Conservation (phyloP, 2,797 vertebrate genomes). For the Alectoris magna region DNA sequence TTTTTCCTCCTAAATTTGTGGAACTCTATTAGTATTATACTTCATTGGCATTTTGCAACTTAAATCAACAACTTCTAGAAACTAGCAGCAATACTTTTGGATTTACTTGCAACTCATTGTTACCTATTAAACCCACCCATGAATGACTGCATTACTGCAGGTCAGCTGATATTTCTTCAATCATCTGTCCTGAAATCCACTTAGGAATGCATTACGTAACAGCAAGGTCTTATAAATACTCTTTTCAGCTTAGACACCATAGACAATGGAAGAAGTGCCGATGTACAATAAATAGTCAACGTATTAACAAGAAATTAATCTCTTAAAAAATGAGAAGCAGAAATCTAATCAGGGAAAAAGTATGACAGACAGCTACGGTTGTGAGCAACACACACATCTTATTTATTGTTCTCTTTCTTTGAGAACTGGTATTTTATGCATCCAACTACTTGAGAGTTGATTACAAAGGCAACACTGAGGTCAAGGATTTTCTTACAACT, state of each 20-base stretch:
- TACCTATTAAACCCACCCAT: background rate
- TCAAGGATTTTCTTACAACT: conserved; percentile 49
- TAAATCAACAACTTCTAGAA: background rate
- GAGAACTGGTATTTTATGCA: background rate
- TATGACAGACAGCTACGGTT: background rate
- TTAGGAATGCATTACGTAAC: background rate
- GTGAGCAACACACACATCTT: conserved; percentile 20
- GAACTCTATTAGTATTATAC: background rate
- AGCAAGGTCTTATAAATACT: background rate
- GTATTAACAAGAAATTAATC: conserved; percentile 43
- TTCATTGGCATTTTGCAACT: background rate
- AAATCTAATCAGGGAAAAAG: conserved; percentile 32
- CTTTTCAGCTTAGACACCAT: background rate
- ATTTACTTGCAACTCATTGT: background rate
- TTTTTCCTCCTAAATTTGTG: background rate
- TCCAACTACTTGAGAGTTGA: background rate
- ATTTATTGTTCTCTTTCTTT: conserved; percentile 22
- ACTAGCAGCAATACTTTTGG: background rate
- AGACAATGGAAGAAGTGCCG: background rate
- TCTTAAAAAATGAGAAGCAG: conserved; percentile 34
- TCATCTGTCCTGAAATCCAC: background rate
- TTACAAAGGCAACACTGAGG: conserved; percentile 29
- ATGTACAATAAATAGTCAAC: conserved; percentile 39
- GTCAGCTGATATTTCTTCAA: background rate
- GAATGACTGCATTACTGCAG: background rate